These are phyloP conservation scores for Machimus rusticus DNA, from an alignment of 2,888 invertebrate genomes.

Conservation along the genomic window DNA sequence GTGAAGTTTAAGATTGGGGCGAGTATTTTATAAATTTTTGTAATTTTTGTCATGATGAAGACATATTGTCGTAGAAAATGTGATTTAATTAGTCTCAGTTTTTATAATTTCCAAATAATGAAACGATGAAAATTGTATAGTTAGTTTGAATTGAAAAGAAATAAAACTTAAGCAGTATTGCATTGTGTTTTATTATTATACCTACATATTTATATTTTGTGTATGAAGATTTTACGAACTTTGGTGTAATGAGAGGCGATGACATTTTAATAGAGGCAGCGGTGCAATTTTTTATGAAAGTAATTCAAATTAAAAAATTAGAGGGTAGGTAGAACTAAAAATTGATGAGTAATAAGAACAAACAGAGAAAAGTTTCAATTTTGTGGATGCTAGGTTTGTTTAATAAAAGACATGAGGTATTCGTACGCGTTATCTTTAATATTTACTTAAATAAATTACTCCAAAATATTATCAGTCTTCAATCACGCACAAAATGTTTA, in stretches of 20 bases:
- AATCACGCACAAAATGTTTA: slow-evolving; percentile 86
- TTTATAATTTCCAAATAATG: not conserved
- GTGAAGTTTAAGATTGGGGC: not conserved
- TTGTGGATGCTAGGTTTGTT: not conserved
- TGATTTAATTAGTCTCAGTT: not conserved
- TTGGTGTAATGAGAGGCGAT: too few relatives aligned
- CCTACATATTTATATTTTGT: too few relatives aligned
- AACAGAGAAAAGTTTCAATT: too few relatives aligned
- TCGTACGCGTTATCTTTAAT: not conserved
- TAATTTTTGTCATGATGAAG: not conserved
- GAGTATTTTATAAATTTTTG: not conserved
- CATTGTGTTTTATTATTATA: not conserved
- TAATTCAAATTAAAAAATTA: too few relatives aligned
- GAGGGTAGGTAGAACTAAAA: too few relatives aligned
- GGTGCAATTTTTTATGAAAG: not conserved
- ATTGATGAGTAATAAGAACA: too few relatives aligned
- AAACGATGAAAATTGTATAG: not conserved
- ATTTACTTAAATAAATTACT: not conserved
- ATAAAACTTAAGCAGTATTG: not conserved
- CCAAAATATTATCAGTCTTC: slow-evolving; percentile 61
- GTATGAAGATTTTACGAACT: too few relatives aligned
- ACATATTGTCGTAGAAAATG: not conserved
- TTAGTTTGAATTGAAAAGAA: not conserved
- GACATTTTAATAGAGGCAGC: too few relatives aligned
- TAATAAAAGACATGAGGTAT: not conserved